These are phyloP conservation scores for Rhaphigaster nebulosa DNA, from an alignment of 2,888 invertebrate genomes.

Conservation along the genomic window DNA sequence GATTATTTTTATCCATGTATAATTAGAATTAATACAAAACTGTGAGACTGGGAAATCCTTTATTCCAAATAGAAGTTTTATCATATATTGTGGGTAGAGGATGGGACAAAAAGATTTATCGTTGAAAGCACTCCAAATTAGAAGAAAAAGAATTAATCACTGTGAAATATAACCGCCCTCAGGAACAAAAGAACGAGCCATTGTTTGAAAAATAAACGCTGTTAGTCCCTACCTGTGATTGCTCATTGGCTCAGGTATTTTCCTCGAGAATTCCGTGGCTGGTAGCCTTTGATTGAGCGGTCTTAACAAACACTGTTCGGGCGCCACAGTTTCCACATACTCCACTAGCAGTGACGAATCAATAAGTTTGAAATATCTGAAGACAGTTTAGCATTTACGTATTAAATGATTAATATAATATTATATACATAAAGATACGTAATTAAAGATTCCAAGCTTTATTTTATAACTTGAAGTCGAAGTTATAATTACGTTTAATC, in stretches of 20 bases:
- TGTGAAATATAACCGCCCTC: neutral
- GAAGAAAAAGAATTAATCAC: slow-evolving; percentile 35
- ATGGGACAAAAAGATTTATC: slow-evolving; percentile 42
- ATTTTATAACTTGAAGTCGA: no score
- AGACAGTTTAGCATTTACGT: neutral
- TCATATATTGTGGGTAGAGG: neutral
- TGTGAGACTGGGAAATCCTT: neutral
- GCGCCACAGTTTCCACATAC: neutral
- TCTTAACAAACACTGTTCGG: neutral
- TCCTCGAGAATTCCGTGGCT: neutral
- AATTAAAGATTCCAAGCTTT: no score
- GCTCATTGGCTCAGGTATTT: slow-evolving; percentile 37
- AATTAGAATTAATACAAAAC: neutral
- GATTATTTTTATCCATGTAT: neutral
- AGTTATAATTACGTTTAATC: no score
- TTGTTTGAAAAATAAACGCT: neutral
- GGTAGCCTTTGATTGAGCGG: slow-evolving; percentile 2
- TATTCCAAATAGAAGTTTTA: neutral
- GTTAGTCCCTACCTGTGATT: neutral
- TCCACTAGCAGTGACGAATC: neutral
- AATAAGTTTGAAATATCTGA: neutral
- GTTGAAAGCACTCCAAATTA: slow-evolving; percentile 39
- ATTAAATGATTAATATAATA: no score
- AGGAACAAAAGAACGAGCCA: slow-evolving; percentile 5
- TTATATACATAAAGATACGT: no score